Conservation (phyloP, 2,797 vertebrate species). For the Moxostoma hubbsi region DNA sequence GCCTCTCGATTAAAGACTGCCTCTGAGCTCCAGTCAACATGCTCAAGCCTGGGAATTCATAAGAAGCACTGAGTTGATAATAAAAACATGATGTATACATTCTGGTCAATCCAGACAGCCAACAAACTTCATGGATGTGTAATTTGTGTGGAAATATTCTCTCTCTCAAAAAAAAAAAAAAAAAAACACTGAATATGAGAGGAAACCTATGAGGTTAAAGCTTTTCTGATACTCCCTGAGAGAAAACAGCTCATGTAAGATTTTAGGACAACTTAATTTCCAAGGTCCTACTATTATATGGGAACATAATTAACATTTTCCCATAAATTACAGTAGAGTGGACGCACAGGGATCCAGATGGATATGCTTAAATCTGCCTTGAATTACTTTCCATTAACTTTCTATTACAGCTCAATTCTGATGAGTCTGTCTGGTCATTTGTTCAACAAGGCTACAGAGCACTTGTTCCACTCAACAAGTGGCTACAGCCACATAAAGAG, state of each 20-base stretch:
- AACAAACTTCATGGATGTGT: constrained; percentile 3
- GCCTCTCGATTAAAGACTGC: constrained; percentile 34
- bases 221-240: constrained; percentile 62
- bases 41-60: constrained; percentile 21
- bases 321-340: constrained; percentile 67
- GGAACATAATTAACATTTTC: constrained; percentile 76
- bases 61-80: constrained; percentile 8
- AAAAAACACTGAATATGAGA: constrained; percentile 3
- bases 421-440: constrained; percentile 79
- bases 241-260: constrained; percentile 55
- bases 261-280: constrained; percentile 66
- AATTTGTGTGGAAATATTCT: constrained; percentile 34
- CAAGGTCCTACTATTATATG: constrained; percentile 61
- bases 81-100: constrained; percentile 13
- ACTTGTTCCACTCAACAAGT: constrained; percentile 74
- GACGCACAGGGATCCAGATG: constrained; percentile 69
- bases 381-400: constrained; percentile 77
- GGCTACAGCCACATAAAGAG: constrained; percentile 70
- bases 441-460: constrained; percentile 70
- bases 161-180: neutral
- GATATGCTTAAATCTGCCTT: constrained; percentile 77
- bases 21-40: constrained; percentile 1
- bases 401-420: constrained; percentile 78
- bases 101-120: neutral
- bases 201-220: constrained; percentile 51